Evolutionary conservation across 1,140 invertebrate species (phyloP), one percentile per base, ranked within the genome.

Genomic region (Rhizoglyphus robini): DNA sequence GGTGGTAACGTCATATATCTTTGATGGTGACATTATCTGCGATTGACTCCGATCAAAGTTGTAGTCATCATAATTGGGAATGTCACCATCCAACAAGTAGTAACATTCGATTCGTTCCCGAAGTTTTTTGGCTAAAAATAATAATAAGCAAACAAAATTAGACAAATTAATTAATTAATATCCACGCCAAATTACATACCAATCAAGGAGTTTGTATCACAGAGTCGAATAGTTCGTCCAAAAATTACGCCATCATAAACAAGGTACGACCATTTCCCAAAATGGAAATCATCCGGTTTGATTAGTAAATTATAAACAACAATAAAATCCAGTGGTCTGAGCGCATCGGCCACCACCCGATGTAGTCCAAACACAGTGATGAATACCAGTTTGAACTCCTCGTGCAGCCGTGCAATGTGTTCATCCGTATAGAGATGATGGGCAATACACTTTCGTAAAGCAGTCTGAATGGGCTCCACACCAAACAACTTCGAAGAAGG

Each of bases 271-370:
- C 15, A 29, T 27, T 60, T 60, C 15, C 8, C 58, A 60, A 23
- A 32, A 3, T 1, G 29, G 29, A 58, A 58, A 29, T 58, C 29
- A 34, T 58, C 54, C 2, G 54, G 25, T 32, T n/a, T n/a, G n/a
- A n/a, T n/a, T n/a, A n/a, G n/a, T n/a, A n/a, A n/a, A n/a, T n/a
- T n/a, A n/a, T n/a, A n/a, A n/a, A n/a, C n/a, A n/a, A 46, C 58
- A 15, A 60, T 60, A 60, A 23, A 38, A 27, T 60, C 30, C 27
- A 60, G 29, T n/a, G 58, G 38, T 60, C 36, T 30, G 3, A 60
- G n/a, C n/a, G 11, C 18, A 46, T 15, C 36, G 27, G 58, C 58
- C 15, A 46, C 18, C n/a, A 60, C 27, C n/a, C 30, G 58, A 46
- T 60, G 58, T 4, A 32, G 13, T 2, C 58, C 58, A 32, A 29